Evolutionary conservation across 2,113 vertebrate genomes (phyloP).

Genomic region (Capreolus pygargus): DNA sequence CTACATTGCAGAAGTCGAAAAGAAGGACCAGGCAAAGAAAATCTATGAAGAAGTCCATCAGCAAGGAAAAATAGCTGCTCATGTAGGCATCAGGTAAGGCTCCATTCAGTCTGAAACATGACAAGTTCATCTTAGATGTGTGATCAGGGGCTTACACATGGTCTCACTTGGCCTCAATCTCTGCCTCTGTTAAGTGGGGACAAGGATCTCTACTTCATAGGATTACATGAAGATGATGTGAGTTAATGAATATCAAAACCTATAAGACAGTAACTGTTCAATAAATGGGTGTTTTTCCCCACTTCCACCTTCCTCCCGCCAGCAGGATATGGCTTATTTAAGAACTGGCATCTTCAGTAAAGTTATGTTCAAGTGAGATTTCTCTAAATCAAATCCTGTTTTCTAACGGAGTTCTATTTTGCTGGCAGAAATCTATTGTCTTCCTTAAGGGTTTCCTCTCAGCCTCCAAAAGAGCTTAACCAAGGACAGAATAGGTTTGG

Average conservation of each 20-base stretch:
- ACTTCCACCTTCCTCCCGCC: conserved; percentile 13
- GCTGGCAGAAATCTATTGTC: not conserved
- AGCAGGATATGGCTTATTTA: conserved; percentile 38
- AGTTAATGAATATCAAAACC: not conserved
- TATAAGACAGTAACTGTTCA: conserved; percentile 12
- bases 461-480: conserved; percentile 2
- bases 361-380: conserved; percentile 10
- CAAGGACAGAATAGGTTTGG: not conserved
- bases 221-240: not conserved
- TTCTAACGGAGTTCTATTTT: conserved; percentile 25
- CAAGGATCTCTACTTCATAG: not conserved
- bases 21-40: conserved; percentile 87
- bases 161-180: not conserved
- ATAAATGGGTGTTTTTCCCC: not conserved
- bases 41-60: conserved; percentile 87
- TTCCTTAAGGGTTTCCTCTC: not conserved
- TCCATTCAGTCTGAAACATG: not conserved
- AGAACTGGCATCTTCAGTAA: conserved; percentile 7
- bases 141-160: not conserved
- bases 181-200: not conserved
- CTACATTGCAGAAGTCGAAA: conserved; percentile 86
- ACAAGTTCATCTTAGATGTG: not conserved
- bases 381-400: conserved; percentile 14
- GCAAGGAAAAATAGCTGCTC: conserved; percentile 87
- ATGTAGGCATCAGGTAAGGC: conserved; percentile 85